Conservation (phyloP, 2,888 invertebrate species). For the Callosobruchus maculatus region DNA sequence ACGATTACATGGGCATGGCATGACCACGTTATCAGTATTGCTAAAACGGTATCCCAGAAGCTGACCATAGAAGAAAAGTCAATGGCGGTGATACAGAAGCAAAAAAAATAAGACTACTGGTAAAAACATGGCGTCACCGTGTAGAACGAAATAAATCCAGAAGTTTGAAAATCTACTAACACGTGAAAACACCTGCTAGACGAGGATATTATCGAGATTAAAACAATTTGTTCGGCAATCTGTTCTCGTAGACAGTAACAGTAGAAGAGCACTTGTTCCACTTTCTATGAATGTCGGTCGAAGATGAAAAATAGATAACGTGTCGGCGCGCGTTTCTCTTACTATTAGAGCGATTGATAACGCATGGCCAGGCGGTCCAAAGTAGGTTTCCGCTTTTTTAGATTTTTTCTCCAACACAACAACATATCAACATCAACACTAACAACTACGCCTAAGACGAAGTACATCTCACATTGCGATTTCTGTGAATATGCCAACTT, state of each 20-base stretch:
- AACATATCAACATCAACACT: neutral
- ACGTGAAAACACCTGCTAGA: neutral
- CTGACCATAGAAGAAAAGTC: too few relatives aligned
- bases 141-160: neutral
- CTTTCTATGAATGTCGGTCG: slow-evolving; percentile 2
- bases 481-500: too few relatives aligned
- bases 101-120: too few relatives aligned
- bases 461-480: neutral
- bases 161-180: neutral
- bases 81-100: too few relatives aligned
- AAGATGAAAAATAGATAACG: slow-evolving; percentile 34
- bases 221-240: neutral
- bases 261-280: slow-evolving; percentile 24
- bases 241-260: neutral
- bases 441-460: neutral
- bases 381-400: slow-evolving; percentile 4
- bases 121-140: neutral
- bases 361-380: slow-evolving; percentile 16
- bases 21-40: too few relatives aligned
- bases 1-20: too few relatives aligned
- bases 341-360: slow-evolving; percentile 25
- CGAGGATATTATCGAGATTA: neutral
- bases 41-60: too few relatives aligned
- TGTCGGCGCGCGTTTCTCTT: slow-evolving; percentile 21
- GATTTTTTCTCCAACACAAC: neutral